phyloP scores from a whole-genome alignment of 2,113 vertebrate genomes.

The Tricholaema leucomelas region DNA sequence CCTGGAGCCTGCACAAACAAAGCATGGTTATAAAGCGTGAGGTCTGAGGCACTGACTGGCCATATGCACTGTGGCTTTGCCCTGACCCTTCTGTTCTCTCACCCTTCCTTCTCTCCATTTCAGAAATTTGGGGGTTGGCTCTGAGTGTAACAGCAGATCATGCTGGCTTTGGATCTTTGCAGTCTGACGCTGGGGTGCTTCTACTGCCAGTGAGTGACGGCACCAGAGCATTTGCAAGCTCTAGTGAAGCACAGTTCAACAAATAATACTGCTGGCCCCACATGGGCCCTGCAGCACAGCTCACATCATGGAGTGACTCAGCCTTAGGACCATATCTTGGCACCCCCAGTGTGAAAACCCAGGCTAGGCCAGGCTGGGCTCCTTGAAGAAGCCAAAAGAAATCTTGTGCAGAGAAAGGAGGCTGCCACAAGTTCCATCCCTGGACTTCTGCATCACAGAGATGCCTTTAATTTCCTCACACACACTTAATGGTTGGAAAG shows the following conservation, averaged over 20 bases:
- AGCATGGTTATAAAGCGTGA: accelerated
- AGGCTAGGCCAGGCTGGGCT: not conserved
- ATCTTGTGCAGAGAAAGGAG: not conserved
- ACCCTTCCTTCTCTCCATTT: not conserved
- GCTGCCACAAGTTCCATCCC: not conserved
- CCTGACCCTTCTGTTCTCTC: accelerated
- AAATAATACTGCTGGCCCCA: not conserved
- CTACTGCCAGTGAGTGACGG: not conserved
- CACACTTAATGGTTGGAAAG: not conserved
- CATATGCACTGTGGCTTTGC: accelerated
- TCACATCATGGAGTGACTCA: not conserved
- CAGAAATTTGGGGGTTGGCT: not conserved
- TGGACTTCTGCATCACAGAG: accelerated
- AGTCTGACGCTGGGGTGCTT: too few relatives aligned
- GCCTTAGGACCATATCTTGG: not conserved
- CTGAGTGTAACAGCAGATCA: not conserved
- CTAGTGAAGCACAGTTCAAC: not conserved
- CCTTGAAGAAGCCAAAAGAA: not conserved
- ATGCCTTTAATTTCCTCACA: not conserved
- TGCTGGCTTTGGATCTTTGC: not conserved
- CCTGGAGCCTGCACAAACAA: not conserved
- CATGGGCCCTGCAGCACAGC: not conserved
- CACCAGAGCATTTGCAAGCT: not conserved
- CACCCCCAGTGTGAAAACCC: not conserved
- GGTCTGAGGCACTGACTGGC: not conserved